Base-by-base conservation (phyloP, 2,797 vertebrate species). In the Sphenodon punctatus region DNA sequence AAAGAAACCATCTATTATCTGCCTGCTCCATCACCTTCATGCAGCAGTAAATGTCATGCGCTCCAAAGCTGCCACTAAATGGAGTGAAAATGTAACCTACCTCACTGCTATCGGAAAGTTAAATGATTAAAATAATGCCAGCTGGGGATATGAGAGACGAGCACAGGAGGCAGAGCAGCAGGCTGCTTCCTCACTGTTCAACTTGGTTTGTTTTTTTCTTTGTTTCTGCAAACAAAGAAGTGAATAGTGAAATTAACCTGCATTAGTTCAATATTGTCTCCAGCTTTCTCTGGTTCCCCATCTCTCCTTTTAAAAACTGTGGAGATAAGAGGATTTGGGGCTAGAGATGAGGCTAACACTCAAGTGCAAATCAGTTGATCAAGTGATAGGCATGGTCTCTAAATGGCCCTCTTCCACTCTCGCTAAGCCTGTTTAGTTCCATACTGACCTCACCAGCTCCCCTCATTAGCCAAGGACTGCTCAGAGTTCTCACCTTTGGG, bases 51-150 rank as follows among this genome's bases (percentile, higher is more conserved):
- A 87, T 75, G 71, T n/a, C n/a, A 92, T 84, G 80, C 7, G 7
- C 89, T 88, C 59, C 78, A 67, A 92, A 74, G 82, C 61, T 74
- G 67, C 65, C 64, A 78, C 58, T 87, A 89, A 92, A 90, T 68
- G 69, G 64, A 91, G 69, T 75, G 80, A 89, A 88, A 90, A 85
- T 75, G 78, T 77, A 84, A 63, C 85, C 79, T 73, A 75, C 59
- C 85, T 88, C 85, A 86, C 73, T 66, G 63, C 82, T 82, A 77
- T 89, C 77, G 75, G 79, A 60, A 91, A 90, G 83, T 84, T 91
- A 91, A 93, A 89, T 85, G 71, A 89, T 92, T 92, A 88, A 90
- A 92, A 89, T 88, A 89, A 84, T 88, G 76, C 79, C 88, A 90
- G 69, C 83, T 64, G 72, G 88, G 67, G 68, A 88, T 71, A 0